These are phyloP conservation scores for Mixornis gularis DNA, from an alignment of 2,113 vertebrate genomes.

Conservation along the genomic window DNA sequence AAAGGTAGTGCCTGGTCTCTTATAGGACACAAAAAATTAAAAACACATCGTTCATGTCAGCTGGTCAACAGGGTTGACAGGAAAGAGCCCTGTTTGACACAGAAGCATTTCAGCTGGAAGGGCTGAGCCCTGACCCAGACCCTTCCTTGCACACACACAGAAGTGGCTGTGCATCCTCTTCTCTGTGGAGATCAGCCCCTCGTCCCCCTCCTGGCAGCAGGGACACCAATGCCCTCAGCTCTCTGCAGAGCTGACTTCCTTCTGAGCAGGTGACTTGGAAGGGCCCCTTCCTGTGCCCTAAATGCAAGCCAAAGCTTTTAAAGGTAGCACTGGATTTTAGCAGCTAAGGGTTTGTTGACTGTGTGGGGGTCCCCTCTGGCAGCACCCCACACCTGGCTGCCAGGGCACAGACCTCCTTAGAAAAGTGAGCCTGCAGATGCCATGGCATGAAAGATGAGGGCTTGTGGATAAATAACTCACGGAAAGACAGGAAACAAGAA, in stretches of 20 bases:
- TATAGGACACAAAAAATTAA: neutral
- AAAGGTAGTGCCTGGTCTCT: neutral
- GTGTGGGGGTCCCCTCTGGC: neutral
- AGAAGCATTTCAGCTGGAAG: neutral
- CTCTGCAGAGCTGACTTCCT: neutral
- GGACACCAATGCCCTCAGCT: neutral
- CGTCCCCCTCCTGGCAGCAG: neutral
- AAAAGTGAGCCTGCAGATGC: neutral
- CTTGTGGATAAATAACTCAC: neutral
- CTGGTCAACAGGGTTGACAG: neutral
- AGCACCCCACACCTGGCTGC: neutral
- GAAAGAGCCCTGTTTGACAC: neutral
- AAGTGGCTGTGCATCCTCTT: neutral
- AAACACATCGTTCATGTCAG: neutral
- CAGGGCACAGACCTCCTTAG: neutral
- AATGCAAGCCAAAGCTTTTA: neutral
- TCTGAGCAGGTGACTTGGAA: neutral
- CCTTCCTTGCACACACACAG: neutral
- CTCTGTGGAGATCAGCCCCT: neutral
- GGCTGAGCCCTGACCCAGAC: neutral
- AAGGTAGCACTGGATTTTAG: neutral
- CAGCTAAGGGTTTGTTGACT: neutral
- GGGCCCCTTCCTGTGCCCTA: neutral
- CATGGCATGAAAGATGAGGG: neutral
- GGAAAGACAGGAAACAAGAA: neutral